Evolutionary conservation across 2,797 vertebrate species (phyloP).

Genomic region (Micrastur ruficollis): DNA sequence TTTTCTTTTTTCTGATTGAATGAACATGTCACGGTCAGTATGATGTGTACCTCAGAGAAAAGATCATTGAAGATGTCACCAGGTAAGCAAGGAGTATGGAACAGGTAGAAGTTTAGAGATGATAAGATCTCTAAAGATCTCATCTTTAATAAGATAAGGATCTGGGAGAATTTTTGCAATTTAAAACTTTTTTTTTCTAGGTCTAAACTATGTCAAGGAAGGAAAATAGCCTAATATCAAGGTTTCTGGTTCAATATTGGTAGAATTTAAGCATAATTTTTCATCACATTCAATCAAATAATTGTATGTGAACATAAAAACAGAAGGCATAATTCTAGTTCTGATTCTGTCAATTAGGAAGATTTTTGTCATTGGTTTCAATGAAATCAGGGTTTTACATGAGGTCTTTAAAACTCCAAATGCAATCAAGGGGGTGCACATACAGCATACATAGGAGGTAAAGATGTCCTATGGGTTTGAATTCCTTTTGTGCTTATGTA

Average conservation of each 20-base stretch:
- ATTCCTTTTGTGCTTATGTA: background rate
- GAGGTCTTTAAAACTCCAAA: background rate
- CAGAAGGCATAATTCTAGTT: background rate
- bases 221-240: background rate
- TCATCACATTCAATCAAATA: background rate
- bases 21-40: background rate
- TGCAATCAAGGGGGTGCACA: fast-evolving
- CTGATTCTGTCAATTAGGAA: background rate
- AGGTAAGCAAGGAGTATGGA: background rate
- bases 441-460: background rate
- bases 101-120: background rate
- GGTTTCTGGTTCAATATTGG: background rate
- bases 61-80: background rate
- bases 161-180: background rate
- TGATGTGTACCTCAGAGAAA: background rate
- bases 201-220: background rate
- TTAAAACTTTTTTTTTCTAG: background rate
- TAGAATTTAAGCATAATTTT: background rate
- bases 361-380: background rate
- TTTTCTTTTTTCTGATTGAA: background rate
- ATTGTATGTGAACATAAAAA: background rate
- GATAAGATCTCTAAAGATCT: background rate
- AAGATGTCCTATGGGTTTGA: background rate
- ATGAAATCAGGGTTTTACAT: background rate
- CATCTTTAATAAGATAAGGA: background rate